Evolutionary conservation across 2,888 invertebrate species (phyloP), one percentile per base, ranked within the genome.

Genomic region (Drosophila gaucha): DNA sequence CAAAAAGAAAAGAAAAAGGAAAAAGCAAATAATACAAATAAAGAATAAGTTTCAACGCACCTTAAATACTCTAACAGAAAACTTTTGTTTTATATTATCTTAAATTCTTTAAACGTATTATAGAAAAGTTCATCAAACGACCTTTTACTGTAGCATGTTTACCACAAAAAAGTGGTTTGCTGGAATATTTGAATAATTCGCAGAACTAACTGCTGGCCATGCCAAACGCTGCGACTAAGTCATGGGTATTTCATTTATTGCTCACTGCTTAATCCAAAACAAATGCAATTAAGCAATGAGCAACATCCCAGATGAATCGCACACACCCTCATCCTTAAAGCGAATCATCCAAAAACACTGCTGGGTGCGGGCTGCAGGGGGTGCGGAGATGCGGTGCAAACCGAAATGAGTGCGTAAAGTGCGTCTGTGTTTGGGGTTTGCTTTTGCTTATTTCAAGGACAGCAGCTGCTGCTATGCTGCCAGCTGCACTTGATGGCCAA

Each of bases 401-500:
- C 22, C n/a, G 14, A 39, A 66, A 57, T 16, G 38, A 49, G 64
- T 73, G 82, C 73, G 76, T 73, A 79, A 79, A 79, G 70, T 79
- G 83, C 82, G 78, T 62, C 43, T 30, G 24, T 5, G 49, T 55
- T 52, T 50, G 49, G 14, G 35, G 16, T 70, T 35, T 52, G 33
- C 26, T 57, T 58, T 44, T 58, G 24, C 18, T 63, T 54, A n/a
- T 65, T 79, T 79, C 79, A 80, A 78, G 78, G 78, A 73, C 80
- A 74, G 70, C 55, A 59, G 72, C 26, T 31, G 46, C 55, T 62
- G 70, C 16, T 51, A n/a, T 66, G 31, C 30, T 58, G 75, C 69
- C 76, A 73, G 79, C 80, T 65, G 78, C 77, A 76, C 62, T 76
- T 76, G 79, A 78, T 69, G 75, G 56, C 64, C 58, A 38, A 73